Percentiles rank a stretch among this genome's conserved stretches.
These are phyloP conservation scores for Patella pellucida DNA, from an alignment of 2,888 invertebrate species.

Conservation along the genomic window DNA sequence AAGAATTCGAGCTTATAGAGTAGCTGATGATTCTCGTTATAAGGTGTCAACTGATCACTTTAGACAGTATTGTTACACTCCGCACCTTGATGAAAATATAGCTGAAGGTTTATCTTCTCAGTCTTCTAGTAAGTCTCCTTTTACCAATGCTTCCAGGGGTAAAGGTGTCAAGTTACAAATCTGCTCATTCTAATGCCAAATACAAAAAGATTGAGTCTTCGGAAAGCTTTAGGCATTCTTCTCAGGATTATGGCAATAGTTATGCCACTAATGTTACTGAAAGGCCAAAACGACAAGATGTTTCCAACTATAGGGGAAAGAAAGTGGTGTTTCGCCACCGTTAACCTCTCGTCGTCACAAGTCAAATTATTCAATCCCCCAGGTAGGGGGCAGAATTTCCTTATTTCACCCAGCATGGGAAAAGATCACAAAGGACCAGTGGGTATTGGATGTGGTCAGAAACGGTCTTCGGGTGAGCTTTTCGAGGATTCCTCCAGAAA, in stretches of 20 bases:
- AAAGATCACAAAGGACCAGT: slow-evolving; percentile 12
- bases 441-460: slow-evolving; percentile 12
- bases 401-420: slow-evolving; percentile 14
- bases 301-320: neutral
- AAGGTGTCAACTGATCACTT: neutral
- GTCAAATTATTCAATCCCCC: neutral
- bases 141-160: neutral
- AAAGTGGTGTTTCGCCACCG: neutral
- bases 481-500: neutral
- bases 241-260: too few species aligned
- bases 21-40: neutral
- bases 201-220: too few species aligned
- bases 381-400: slow-evolving; percentile 19
- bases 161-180: neutral
- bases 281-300: neutral
- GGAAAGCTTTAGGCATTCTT: too few species aligned
- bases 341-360: neutral
- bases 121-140: neutral
- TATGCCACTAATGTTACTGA: neutral
- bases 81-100: neutral
- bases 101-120: neutral
- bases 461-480: slow-evolving; percentile 20
- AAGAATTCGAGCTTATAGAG: neutral
- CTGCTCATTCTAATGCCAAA: too few species aligned
- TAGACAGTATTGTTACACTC: neutral